Evolutionary conservation across 2,113 vertebrate genomes (phyloP).

Genomic region (Leptobrachium ailaonicum): DNA sequence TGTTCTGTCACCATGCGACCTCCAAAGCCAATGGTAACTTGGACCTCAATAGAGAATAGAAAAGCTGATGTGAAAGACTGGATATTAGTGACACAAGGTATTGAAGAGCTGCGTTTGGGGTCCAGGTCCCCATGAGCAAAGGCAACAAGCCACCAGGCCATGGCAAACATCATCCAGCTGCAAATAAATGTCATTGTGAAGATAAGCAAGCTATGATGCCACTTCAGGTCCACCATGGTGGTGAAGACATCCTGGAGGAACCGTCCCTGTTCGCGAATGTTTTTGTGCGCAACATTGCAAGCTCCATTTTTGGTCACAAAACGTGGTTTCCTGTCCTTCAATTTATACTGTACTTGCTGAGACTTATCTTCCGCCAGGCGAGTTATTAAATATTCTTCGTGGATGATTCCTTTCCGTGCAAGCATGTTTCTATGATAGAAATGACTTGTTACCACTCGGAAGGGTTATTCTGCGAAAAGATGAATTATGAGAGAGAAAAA

Average conservation of each 20-base stretch:
- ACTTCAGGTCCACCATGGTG: constrained; percentile 82
- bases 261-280: constrained; percentile 80
- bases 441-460: background rate
- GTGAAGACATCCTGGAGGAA: constrained; percentile 82
- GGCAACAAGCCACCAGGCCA: constrained; percentile 80
- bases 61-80: constrained; percentile 80
- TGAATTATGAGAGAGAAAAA: background rate
- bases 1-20: constrained; percentile 82
- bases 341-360: constrained; percentile 60
- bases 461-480: constrained; percentile 11
- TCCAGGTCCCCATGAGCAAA: constrained; percentile 80
- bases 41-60: constrained; percentile 82
- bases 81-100: constrained; percentile 78
- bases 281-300: constrained; percentile 83
- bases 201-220: constrained; percentile 79
- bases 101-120: constrained; percentile 52
- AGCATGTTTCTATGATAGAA: constrained; percentile 61
- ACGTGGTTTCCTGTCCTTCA: constrained; percentile 65
- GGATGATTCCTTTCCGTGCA: constrained; percentile 75
- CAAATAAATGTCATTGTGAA: constrained; percentile 81
- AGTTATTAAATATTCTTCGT: constrained; percentile 75
- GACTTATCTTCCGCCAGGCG: constrained; percentile 71
- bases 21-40: constrained; percentile 81
- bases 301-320: constrained; percentile 78
- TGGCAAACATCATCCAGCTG: constrained; percentile 82